phyloP scores from a whole-genome alignment of 1,140 invertebrate species.

The Diabrotica undecimpunctata region DNA sequence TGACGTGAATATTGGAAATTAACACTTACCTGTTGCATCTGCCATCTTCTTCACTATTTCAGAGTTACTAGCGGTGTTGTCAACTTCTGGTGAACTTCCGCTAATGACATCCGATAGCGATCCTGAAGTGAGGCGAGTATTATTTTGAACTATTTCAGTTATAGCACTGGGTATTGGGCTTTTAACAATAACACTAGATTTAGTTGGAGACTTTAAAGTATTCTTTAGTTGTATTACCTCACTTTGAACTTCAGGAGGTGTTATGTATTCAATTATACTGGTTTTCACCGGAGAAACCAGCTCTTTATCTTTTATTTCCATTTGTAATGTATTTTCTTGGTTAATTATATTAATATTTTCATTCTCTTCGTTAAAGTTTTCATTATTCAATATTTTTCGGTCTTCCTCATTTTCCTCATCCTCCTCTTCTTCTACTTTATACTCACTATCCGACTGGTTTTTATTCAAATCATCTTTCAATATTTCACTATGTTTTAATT shows the following conservation, averaged over 20 bases:
- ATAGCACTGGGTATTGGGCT: conserved; percentile 45
- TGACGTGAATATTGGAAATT: too few relatives aligned
- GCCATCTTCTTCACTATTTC: conserved; percentile 37
- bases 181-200: conserved; percentile 28
- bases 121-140: conserved; percentile 50
- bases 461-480: conserved; percentile 30
- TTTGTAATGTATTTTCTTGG: conserved; percentile 34
- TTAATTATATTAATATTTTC: conserved; percentile 39
- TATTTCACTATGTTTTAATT: conserved; percentile 32
- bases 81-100: conserved; percentile 57
- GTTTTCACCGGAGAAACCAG: conserved; percentile 21
- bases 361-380: conserved; percentile 14
- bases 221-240: conserved; percentile 29
- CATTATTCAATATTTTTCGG: conserved; percentile 20
- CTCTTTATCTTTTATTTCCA: conserved; percentile 32
- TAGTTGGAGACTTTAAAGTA: conserved; percentile 31
- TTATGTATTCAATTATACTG: conserved; percentile 42
- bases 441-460: conserved; percentile 45
- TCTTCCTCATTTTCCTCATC: conserved; percentile 44
- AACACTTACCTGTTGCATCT: conserved; percentile 38
- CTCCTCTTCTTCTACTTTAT: conserved; percentile 50
- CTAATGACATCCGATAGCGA: conserved; percentile 58
- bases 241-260: conserved; percentile 32
- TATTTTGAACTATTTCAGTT: conserved; percentile 44
- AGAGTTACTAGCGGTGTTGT: conserved; percentile 49